Percentiles rank a stretch among this genome's conserved stretches.
phyloP scores from a whole-genome alignment of 2,888 invertebrate species.

The Proisotoma minuta region DNA sequence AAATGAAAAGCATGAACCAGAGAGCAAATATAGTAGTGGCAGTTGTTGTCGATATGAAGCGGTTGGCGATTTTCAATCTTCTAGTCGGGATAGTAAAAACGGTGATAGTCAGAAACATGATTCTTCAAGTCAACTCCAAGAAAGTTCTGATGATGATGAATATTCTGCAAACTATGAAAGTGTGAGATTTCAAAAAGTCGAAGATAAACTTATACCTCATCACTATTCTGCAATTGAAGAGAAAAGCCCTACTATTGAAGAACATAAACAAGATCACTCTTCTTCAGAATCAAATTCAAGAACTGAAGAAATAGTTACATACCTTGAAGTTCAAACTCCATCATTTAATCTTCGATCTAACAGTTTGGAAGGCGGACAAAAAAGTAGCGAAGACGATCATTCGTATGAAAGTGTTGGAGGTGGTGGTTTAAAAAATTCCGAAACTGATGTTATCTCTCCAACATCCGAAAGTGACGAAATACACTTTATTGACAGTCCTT shows the following conservation, averaged over 20 bases:
- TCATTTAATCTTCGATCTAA: constrained; percentile 28
- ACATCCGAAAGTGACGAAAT: constrained; percentile 40
- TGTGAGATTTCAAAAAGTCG: constrained; percentile 23
- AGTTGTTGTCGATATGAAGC: not conserved
- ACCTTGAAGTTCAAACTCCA: constrained; percentile 36
- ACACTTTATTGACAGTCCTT: constrained; percentile 42
- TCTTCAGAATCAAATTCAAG: constrained; percentile 38
- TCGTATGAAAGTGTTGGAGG: not conserved
- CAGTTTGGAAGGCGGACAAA: constrained; percentile 30
- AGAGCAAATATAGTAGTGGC: not conserved
- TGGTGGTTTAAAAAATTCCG: not conserved
- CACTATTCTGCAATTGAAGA: constrained; percentile 38
- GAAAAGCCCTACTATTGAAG: constrained; percentile 6
- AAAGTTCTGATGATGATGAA: constrained; percentile 1
- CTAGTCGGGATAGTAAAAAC: not conserved
- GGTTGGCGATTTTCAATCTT: not conserved
- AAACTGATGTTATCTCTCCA: constrained; percentile 17
- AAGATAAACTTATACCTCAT: constrained; percentile 22
- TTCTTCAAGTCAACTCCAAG: not conserved
- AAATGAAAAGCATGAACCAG: not conserved
- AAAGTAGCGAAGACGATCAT: constrained; percentile 9
- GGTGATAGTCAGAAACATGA: not conserved
- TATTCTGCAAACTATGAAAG: constrained; percentile 22
- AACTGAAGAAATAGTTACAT: constrained; percentile 44
- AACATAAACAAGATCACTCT: constrained; percentile 17